Evolutionary conservation across 2,888 invertebrate species (phyloP).

Genomic region (Hydriomena furcata): DNA sequence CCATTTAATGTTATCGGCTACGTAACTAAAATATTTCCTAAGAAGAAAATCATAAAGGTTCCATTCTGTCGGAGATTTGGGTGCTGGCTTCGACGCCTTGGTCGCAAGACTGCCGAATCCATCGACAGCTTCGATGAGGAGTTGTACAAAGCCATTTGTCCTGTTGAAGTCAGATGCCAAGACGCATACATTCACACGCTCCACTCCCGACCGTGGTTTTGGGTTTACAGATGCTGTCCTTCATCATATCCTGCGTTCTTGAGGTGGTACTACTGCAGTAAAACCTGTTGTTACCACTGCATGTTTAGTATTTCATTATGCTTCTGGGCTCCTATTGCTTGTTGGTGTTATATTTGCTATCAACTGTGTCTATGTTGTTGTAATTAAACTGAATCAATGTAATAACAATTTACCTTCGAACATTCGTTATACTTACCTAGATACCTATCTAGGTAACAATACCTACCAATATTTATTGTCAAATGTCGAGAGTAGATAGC

Average conservation of each 20-base stretch:
- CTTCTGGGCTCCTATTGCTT: conserved; percentile 53
- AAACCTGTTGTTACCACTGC: conserved; percentile 26
- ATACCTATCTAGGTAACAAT: too few relatives aligned
- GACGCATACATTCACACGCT: conserved; percentile 34
- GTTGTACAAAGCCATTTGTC: not conserved
- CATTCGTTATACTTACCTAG: too few relatives aligned
- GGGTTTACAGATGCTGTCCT: conserved; percentile 37
- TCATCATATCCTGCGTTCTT: conserved; percentile 42
- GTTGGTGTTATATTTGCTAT: conserved; percentile 42
- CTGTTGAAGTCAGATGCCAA: conserved; percentile 19
- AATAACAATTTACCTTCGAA: too few relatives aligned
- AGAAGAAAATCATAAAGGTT: not conserved
- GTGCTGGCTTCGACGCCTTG: not conserved
- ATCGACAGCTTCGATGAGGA: not conserved
- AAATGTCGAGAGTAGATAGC: too few relatives aligned
- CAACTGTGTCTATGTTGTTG: conserved; percentile 1
- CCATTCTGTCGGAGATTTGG: not conserved
- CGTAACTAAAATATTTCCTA: not conserved
- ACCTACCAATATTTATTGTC: too few relatives aligned
- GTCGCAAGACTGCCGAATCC: not conserved
- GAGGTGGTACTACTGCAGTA: conserved; percentile 31
- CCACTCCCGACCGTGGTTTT: conserved; percentile 28
- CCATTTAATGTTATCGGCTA: too few relatives aligned
- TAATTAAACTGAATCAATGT: not conserved
- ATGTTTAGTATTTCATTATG: conserved; percentile 41